Percentiles rank a stretch among this genome's conserved stretches.
Conservation (phyloP, 2,888 invertebrate genomes). For the Folsomia manolachei region DNA sequence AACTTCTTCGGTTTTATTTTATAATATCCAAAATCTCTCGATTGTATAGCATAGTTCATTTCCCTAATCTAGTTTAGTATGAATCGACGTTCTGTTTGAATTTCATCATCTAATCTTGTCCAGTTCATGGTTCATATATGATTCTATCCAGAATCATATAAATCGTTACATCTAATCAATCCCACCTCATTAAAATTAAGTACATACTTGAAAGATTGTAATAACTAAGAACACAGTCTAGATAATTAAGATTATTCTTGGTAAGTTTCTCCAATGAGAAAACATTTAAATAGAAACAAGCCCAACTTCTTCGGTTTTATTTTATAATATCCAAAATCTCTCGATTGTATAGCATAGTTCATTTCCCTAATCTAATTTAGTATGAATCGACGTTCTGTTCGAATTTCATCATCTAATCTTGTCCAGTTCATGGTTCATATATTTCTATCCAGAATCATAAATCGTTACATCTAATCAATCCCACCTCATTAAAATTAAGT, state of each 20-base stretch:
- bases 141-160: background rate
- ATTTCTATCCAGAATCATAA: background rate
- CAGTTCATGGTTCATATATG: background rate
- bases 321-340: background rate
- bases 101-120: background rate
- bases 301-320: background rate
- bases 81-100: background rate
- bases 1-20: background rate
- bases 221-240: background rate
- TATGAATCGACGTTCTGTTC: background rate
- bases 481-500: background rate
- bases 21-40: background rate
- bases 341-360: background rate
- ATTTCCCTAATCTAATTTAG: background rate
- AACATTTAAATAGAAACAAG: background rate
- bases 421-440: background rate
- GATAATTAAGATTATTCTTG: background rate
- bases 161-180: background rate
- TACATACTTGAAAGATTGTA: background rate
- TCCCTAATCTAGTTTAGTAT: background rate
- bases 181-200: background rate
- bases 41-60: background rate
- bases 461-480: background rate
- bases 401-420: background rate
- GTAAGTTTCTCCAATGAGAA: background rate